Conservation (phyloP, 2,113 vertebrate genomes). For the Oncorhynchus keta region DNA sequence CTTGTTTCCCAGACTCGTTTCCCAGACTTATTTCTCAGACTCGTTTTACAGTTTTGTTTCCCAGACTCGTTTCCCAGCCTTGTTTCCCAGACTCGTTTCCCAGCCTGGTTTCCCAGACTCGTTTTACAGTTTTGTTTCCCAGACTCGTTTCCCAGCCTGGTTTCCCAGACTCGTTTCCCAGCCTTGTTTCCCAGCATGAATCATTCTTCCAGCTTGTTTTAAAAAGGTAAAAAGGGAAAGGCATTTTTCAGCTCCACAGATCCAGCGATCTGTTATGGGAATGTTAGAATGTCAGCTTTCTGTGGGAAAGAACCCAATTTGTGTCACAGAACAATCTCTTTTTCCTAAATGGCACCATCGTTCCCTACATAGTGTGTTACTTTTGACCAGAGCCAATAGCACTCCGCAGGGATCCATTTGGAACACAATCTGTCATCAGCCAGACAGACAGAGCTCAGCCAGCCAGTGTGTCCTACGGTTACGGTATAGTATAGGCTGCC, state of each 20-base stretch:
- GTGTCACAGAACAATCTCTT: constrained; percentile 62
- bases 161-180: no score
- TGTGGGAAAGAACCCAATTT: constrained; percentile 70
- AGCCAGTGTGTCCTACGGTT: constrained; percentile 41
- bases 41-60: no score
- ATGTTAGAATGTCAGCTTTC: constrained; percentile 62
- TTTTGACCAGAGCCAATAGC: no score
- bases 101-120: no score
- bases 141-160: fast-evolving
- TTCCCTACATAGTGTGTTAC: no score
- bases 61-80: no score
- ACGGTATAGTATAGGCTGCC: constrained; percentile 39
- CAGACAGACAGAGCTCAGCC: constrained; percentile 52
- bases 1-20: no score
- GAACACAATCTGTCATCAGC: constrained; percentile 31
- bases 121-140: no score
- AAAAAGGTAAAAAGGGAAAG: constrained; percentile 41
- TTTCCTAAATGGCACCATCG: no score
- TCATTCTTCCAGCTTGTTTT: constrained; percentile 65
- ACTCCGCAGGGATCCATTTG: no score
- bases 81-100: fast-evolving
- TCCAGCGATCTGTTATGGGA: constrained; percentile 58
- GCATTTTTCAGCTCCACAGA: constrained; percentile 46
- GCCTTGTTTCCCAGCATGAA: constrained; percentile 39
- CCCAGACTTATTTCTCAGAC: no score